Base-by-base conservation (phyloP, 2,113 vertebrate genomes). In the Pimephales promelas region DNA sequence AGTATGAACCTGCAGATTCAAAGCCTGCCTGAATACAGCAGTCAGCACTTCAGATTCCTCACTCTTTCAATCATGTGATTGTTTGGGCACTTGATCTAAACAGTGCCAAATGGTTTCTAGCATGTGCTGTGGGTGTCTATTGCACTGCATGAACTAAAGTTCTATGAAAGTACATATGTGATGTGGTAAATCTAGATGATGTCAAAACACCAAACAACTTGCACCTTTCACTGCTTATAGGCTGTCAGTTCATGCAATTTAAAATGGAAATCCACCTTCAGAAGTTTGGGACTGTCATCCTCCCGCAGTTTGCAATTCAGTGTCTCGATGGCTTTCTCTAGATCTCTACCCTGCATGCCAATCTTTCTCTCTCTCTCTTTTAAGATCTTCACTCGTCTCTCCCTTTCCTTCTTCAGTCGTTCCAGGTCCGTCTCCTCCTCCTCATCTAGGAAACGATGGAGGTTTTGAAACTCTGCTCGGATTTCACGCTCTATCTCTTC, bases 301-400 rank as follows among this genome's bases (percentile, higher is more conserved):
- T 94, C 93, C 0, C 89, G 61, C 75, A 95, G 89, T 82, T 94
- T 94, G 87, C 54, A 84, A 88, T 94, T 94, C 8, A 94, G 90
- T 10, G 90, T 90, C 4, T 74, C 59, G 6, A 94, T 92, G 2
- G 92, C 93, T 86, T 79, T 88, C 84, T 94, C 92, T 81, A 95
- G 88, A 86, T 93, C 90, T 83, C 26, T 90, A 64, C 89, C 87
- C 87, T 95, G 93, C 54, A 54, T 88, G 5, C 77, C 83, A 74
- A 94, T 94, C 76, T 93, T 93, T 84, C 88, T 92, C 90, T 94
- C 92, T 72, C 93, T 92, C 43, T 91, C 90, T 88, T 91, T 94
- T 81, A 95, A 90, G 74, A 90, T 81, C 84, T 91, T 93, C 80
- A 93, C 49, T 47, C 91, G 89, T 79, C 89, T 93, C 66, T 93